phyloP scores from a whole-genome alignment of 1,140 invertebrate genomes.

The Eueides isabella region DNA sequence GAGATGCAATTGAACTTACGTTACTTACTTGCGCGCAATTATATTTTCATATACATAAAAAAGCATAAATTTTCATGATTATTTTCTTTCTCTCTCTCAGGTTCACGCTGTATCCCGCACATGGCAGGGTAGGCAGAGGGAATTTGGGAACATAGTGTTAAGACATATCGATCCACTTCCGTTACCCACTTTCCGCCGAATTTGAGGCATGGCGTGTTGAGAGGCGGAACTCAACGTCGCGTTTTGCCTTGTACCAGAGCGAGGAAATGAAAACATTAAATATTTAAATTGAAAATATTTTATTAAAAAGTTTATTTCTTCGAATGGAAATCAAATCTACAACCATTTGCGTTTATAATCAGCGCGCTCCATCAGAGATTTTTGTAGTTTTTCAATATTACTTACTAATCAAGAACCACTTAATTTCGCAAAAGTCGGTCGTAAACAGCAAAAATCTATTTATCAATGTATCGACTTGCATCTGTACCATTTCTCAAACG shows the following conservation, averaged over 20 bases:
- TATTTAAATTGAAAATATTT: too few relatives aligned
- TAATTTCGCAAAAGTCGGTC: not conserved
- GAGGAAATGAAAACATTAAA: not conserved
- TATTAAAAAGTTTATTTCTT: too few relatives aligned
- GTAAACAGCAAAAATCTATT: slow-evolving; percentile 70
- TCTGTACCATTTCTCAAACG: slow-evolving; percentile 62
- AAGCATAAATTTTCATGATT: too few relatives aligned
- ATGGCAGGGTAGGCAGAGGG: not conserved
- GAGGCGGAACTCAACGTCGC: not conserved
- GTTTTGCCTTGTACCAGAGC: not conserved
- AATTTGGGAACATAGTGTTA: not conserved
- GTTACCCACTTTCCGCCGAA: not conserved
- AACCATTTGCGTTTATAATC: not conserved
- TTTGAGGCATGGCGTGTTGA: not conserved
- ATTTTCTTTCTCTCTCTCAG: not conserved
- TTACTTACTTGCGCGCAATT: too few relatives aligned
- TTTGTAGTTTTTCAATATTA: not conserved
- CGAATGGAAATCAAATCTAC: not conserved
- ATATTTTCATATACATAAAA: too few relatives aligned
- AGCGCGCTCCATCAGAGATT: too few relatives aligned
- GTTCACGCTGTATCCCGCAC: not conserved
- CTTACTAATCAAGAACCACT: not conserved
- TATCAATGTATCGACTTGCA: slow-evolving; percentile 71
- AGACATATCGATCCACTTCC: not conserved
- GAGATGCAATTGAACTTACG: too few relatives aligned